Evolutionary conservation across 2,888 invertebrate species (phyloP), one percentile per base, ranked within the genome.

Genomic region (Empis stercorea): DNA sequence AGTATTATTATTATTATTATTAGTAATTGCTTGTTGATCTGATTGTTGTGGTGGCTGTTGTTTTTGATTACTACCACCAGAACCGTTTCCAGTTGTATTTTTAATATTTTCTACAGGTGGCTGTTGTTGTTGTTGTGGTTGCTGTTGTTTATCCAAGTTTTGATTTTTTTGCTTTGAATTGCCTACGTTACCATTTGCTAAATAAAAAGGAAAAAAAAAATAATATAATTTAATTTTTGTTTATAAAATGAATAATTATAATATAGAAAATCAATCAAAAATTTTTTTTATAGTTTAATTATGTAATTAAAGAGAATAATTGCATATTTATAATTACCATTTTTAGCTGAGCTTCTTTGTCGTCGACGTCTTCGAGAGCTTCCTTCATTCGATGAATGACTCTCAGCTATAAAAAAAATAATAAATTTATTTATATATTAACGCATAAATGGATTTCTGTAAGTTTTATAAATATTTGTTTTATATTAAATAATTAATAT

Each of bases 361-460:
- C 63, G 58, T 58, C 69, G 59, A 54, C 69, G 67, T 58, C 69
- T 59, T 55, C 66, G 55, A 52, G 64, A 61, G 55, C 62, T 67
- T 49, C 64, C 67, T 55, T 69, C 69, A 52, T 62, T 67, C 34
- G 69, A 69, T 45, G 69, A 69, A 59, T 65, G 65, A 54, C 70
- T 69, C 59, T 70, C 69, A 55, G 68, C 68, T 68, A 50, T 36
- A 54, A 54, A n/a, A n/a, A n/a, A n/a, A n/a, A 40, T 16, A 32
- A 20, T 15, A n/a, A 15, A 17, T 20, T 15, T 40, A 47, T 7
- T 15, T 16, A 17, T 7, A 6, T 32, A 20, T 20, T 20, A 20
- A 20, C 5, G 20, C 20, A 20, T 20, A n/a, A n/a, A n/a, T n/a
- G n/a, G n/a, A n/a, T n/a, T n/a, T n/a, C n/a, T n/a, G n/a, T n/a